phyloP scores from a whole-genome alignment of 92 coral and sea anemone genomes.

The Actinostola sp. region DNA sequence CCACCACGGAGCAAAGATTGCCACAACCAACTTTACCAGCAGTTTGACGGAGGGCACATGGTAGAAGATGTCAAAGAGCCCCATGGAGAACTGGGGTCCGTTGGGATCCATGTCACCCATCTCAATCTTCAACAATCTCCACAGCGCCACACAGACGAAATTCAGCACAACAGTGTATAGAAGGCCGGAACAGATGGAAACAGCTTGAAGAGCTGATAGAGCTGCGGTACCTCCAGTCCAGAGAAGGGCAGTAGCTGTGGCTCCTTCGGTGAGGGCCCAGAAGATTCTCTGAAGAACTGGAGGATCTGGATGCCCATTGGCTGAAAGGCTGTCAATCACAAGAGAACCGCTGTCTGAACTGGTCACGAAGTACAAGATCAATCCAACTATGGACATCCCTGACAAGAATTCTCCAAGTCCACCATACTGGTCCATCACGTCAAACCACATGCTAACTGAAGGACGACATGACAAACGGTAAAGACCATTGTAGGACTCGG shows the following conservation, averaged over 20 bases:
- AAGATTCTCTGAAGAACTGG: conserved; percentile 85
- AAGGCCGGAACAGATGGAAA: conserved; percentile 79
- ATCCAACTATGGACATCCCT: conserved; percentile 67
- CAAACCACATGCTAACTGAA: conserved; percentile 76
- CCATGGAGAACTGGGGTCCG: conserved; percentile 58
- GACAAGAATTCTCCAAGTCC: conserved; percentile 68
- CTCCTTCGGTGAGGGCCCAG: conserved; percentile 95
- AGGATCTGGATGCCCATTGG: conserved; percentile 91
- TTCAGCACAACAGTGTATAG: conserved; percentile 71
- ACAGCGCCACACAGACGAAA: conserved; percentile 73
- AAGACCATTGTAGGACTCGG: conserved; percentile 48
- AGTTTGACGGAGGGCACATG: conserved; percentile 46
- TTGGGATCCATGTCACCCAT: conserved; percentile 71
- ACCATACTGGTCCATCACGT: conserved; percentile 75
- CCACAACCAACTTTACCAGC: conserved; percentile 39
- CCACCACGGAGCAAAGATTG: conserved; percentile 85
- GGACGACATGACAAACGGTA: conserved; percentile 81
- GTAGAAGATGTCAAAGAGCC: conserved; percentile 66
- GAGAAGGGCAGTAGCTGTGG: conserved; percentile 81
- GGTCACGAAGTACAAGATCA: conserved; percentile 85
- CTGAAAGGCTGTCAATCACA: conserved; percentile 86
- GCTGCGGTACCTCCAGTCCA: conserved; percentile 79
- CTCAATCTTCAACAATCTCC: conserved; percentile 78
- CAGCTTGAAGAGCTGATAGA: conserved; percentile 77
- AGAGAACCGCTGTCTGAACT: conserved; percentile 93